phyloP scores from a whole-genome alignment of 2,113 vertebrate genomes.

The Electrona antarctica region DNA sequence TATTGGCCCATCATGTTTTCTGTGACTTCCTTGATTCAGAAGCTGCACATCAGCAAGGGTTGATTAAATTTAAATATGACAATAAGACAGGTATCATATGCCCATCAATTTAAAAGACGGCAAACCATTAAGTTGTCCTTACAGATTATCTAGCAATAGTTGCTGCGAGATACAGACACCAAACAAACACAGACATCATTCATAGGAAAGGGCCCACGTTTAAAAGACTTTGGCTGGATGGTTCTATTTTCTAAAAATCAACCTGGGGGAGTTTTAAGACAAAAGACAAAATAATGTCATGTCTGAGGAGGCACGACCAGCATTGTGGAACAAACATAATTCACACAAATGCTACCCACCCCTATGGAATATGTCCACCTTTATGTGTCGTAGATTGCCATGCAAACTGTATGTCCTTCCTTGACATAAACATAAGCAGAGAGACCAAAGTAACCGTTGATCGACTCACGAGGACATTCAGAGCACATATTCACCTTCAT shows the following conservation, averaged over 20 bases:
- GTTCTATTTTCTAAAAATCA: slow-evolving; percentile 38
- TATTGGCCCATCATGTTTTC: too few species aligned
- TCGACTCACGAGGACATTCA: slow-evolving; percentile 19
- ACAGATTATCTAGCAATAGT: neutral
- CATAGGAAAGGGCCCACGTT: slow-evolving; percentile 1
- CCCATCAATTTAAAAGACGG: slow-evolving; percentile 3
- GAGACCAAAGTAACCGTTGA: neutral
- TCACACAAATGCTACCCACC: neutral
- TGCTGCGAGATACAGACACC: neutral
- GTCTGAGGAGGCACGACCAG: slow-evolving; percentile 22
- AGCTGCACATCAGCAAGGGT: neutral
- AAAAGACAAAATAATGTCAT: slow-evolving; percentile 32
- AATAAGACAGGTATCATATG: neutral
- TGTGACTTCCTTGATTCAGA: neutral
- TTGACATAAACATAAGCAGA: slow-evolving; percentile 11
- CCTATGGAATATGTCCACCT: neutral
- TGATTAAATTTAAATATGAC: neutral
- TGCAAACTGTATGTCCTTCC: neutral
- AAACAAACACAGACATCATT: neutral
- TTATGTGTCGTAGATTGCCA: slow-evolving; percentile 14
- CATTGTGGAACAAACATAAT: too few species aligned
- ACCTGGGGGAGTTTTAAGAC: slow-evolving; percentile 27
- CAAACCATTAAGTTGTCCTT: slow-evolving; percentile 1
- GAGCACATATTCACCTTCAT: slow-evolving; percentile 49
- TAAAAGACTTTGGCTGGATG: slow-evolving; percentile 15